These are phyloP conservation scores for Geococcyx californianus DNA, from an alignment of 2,113 vertebrate species.

Conservation along the genomic window DNA sequence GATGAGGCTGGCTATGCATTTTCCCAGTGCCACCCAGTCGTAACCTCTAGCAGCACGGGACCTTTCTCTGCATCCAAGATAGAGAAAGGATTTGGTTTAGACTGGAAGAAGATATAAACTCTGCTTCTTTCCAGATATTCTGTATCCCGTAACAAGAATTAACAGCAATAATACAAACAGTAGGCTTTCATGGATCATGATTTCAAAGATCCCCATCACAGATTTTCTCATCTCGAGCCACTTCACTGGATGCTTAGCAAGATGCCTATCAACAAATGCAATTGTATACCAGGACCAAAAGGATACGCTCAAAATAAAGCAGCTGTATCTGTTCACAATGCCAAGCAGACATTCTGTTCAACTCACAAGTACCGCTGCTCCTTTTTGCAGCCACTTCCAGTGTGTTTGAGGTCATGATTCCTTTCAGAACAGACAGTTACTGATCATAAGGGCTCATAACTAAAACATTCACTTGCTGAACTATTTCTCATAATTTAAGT, in stretches of 20 bases:
- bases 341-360: not conserved
- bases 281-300: not conserved
- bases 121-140: not conserved
- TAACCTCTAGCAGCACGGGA: not conserved
- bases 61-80: accelerated
- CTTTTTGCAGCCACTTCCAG: not conserved
- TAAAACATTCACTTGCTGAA: not conserved
- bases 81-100: not conserved
- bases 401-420: not conserved
- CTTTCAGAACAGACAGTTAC: not conserved
- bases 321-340: not conserved
- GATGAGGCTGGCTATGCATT: not conserved
- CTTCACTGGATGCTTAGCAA: not conserved
- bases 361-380: not conserved
- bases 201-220: not conserved
- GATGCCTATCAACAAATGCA: not conserved
- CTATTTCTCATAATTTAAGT: not conserved
- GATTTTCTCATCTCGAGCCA: not conserved
- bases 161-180: not conserved
- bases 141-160: not conserved
- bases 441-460: not conserved
- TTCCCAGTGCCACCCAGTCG: not conserved
- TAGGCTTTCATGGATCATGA: not conserved
- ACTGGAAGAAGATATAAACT: not conserved
- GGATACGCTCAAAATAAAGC: not conserved